Evolutionary conservation across 1,140 invertebrate species (phyloP), one percentile per base, ranked within the genome.

Genomic region (Caenorhabditis briggsae): DNA sequence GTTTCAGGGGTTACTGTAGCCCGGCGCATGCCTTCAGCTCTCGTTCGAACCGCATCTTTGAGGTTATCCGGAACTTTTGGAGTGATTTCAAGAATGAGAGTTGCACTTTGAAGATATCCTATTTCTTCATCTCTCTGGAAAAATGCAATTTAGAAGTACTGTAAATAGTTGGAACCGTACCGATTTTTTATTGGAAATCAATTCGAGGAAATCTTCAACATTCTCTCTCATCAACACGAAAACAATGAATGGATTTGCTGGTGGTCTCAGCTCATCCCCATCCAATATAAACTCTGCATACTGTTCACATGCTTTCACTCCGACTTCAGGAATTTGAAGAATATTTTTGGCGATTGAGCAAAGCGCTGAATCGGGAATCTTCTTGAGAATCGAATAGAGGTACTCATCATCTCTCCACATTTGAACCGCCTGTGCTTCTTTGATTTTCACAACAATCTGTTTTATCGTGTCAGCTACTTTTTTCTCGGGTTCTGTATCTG

Each of bases 71-170:
- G 70, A 11, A 78, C 46, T 78, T 78, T 78, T 53, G 43, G 43
- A 23, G 43, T 50, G 70, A 53, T 50, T 50, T 78, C 46, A 12
- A 78, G 70, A 5, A 78, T 46, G 18, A 78, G 25, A 48, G 23
- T n/a, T 11, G 70, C 70, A 9, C 3, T 7, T 25, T 78, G 46
- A 46, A 78, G 14, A 23, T 78, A 78, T n/a, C 46, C 70, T 46
- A 78, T 78, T 53, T 78, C 70, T n/a, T 78, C 70, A n/a, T 78
- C 70, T 78, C 70, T 53, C 70, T 78, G 70, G 2, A 70, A 70
- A 25, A 25, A 25, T 33, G 3, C 25, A 6, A 23, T 0, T 9
- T 61, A 25, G 3, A 58, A 58, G n/a, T 58, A 6, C 5, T 7
- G n/a, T 1, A 16, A 58, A 58, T 20, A 18, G 0, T 12, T 18